Evolutionary conservation across 2,888 invertebrate genomes (phyloP).

Genomic region (Nemoura dubitans): DNA sequence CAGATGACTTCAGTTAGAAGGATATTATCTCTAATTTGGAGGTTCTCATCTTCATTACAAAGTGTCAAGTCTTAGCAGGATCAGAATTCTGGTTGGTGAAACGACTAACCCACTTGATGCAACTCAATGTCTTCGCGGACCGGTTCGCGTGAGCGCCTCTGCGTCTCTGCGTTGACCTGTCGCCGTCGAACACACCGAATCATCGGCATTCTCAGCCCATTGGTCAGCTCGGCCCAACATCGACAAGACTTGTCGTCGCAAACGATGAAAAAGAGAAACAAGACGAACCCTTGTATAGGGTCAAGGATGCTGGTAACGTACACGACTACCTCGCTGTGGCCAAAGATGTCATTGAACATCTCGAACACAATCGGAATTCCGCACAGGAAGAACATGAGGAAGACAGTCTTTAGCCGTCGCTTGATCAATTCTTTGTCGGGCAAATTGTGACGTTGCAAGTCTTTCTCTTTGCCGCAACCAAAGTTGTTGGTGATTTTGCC

Average conservation of each 20-base stretch:
- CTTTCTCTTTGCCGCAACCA: neutral
- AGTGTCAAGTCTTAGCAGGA: no score
- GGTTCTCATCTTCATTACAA: no score
- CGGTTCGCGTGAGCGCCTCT: no score
- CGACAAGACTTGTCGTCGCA: neutral
- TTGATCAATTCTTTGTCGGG: neutral
- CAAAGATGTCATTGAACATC: neutral
- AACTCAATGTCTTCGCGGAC: no score
- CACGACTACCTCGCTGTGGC: neutral
- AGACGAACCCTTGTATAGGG: neutral
- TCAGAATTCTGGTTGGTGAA: no score
- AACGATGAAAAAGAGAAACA: slow-evolving; percentile 4
- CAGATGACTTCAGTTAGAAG: no score
- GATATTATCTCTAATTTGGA: no score
- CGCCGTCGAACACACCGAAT: no score
- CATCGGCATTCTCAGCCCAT: no score
- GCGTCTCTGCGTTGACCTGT: no score
- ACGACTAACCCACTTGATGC: no score
- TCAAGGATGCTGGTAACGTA: neutral
- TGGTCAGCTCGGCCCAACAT: no score
- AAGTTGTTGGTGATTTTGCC: neutral
- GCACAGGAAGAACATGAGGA: neutral
- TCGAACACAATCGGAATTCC: slow-evolving; percentile 14
- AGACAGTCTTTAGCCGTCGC: neutral
- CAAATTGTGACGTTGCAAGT: neutral